Evolutionary conservation across 2,888 invertebrate species (phyloP).

Genomic region (Melieria picta): DNA sequence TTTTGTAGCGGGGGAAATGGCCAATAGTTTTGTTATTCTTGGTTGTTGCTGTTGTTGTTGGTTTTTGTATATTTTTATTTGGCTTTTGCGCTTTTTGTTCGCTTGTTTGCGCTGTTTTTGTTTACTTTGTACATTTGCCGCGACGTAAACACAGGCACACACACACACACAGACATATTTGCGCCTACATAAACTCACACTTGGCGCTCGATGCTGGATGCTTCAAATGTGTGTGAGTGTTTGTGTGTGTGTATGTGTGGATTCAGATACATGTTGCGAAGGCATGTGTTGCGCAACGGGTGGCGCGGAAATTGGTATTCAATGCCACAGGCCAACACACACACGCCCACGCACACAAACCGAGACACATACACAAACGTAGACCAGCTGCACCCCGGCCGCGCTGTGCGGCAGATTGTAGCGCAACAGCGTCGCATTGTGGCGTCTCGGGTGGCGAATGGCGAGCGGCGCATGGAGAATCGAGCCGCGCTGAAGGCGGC

Average conservation of each 20-base stretch:
- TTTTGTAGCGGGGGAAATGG: too few relatives aligned
- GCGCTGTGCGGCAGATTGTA: too few relatives aligned
- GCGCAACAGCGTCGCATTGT: too few relatives aligned
- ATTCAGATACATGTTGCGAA: background rate
- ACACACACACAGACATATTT: background rate
- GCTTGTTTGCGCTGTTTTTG: background rate
- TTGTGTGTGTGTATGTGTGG: background rate
- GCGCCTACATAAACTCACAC: background rate
- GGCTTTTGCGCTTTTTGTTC: too few relatives aligned
- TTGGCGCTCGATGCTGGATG: background rate
- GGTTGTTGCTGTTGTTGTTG: background rate
- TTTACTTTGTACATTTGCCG: background rate
- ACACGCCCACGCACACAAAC: background rate
- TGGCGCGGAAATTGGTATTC: background rate
- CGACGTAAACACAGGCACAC: background rate
- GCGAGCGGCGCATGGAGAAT: too few relatives aligned
- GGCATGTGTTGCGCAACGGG: background rate
- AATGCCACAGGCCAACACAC: conserved; percentile 3
- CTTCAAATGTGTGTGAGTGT: background rate
- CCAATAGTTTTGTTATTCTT: too few relatives aligned
- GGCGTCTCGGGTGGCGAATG: too few relatives aligned
- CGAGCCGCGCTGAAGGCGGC: background rate
- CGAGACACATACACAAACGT: background rate
- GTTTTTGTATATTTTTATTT: background rate
- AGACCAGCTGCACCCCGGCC: conserved; percentile 6